phyloP scores from a whole-genome alignment of 2,888 invertebrate species.

The Ferrisia virgata region DNA sequence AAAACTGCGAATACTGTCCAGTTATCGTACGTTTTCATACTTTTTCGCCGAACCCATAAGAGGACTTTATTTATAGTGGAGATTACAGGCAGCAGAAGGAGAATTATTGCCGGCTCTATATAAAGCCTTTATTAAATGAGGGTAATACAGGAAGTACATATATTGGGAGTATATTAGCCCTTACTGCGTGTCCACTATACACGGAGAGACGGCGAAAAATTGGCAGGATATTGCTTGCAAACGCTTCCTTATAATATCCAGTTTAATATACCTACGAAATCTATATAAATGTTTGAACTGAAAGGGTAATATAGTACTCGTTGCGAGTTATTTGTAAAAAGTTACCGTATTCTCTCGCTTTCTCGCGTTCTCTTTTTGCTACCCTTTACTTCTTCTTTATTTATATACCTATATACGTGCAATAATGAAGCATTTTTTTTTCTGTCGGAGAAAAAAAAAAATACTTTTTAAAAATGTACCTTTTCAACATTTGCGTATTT shows the following conservation, averaged over 20 bases:
- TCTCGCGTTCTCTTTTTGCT: neutral
- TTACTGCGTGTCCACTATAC: conserved; percentile 39
- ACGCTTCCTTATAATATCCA: conserved; percentile 45
- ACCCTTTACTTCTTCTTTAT: neutral
- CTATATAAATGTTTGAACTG: conserved; percentile 46
- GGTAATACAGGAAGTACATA: conserved; percentile 42
- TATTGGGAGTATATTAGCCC: conserved; percentile 46
- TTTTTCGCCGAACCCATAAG: conserved; percentile 29
- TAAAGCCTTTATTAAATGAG: conserved; percentile 46
- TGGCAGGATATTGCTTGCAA: conserved; percentile 42
- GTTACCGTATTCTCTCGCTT: neutral
- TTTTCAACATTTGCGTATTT: conserved; percentile 56
- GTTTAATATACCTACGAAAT: conserved; percentile 45
- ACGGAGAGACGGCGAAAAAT: conserved; percentile 24
- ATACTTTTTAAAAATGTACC: neutral
- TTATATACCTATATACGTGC: neutral
- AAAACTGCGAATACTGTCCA: conserved; percentile 41
- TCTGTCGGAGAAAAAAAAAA: too few species aligned
- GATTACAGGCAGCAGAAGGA: conserved; percentile 45
- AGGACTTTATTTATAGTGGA: conserved; percentile 43
- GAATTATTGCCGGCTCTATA: conserved; percentile 45
- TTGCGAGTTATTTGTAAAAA: conserved; percentile 41
- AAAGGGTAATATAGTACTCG: conserved; percentile 45
- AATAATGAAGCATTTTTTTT: neutral
- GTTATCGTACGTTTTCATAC: conserved; percentile 45